phyloP scores from a whole-genome alignment of 2,113 vertebrate species.

The Hemibagrus wyckioides region DNA sequence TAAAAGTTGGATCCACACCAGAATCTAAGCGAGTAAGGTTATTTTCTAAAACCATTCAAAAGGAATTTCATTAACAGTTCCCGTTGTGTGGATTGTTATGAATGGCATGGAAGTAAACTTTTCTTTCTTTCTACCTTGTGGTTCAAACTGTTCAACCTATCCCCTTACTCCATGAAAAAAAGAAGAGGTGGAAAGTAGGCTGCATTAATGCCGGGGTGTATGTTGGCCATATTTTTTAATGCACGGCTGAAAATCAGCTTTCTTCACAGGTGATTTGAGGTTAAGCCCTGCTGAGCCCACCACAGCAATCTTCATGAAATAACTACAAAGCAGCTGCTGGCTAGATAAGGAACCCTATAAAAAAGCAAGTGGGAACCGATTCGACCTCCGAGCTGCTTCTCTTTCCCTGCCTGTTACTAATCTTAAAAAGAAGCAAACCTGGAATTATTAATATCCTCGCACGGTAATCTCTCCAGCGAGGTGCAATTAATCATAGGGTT shows the following conservation, averaged over 20 bases:
- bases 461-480: slow-evolving; percentile 32
- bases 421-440: slow-evolving; percentile 45
- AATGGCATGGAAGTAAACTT: not conserved
- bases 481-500: slow-evolving; percentile 39
- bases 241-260: slow-evolving; percentile 44
- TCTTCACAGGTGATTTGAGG: slow-evolving; percentile 49
- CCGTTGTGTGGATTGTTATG: too few species aligned
- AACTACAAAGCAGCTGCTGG: slow-evolving; percentile 48
- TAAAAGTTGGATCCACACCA: not conserved
- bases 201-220: slow-evolving; percentile 23
- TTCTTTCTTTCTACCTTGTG: not conserved
- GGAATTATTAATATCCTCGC: slow-evolving; percentile 42
- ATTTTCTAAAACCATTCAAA: not conserved
- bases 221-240: slow-evolving; percentile 42
- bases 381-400: slow-evolving; percentile 21
- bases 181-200: not conserved
- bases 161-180: not conserved
- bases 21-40: too few species aligned
- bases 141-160: not conserved
- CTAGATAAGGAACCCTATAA: slow-evolving; percentile 46
- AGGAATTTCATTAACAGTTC: not conserved
- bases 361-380: slow-evolving; percentile 29
- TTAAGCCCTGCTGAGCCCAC: slow-evolving; percentile 49
- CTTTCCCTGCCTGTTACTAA: slow-evolving; percentile 21
- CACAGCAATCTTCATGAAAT: slow-evolving; percentile 50